Conservation (phyloP, 2,113 vertebrate species). For the Lethenteron camtschaticum region DNA sequence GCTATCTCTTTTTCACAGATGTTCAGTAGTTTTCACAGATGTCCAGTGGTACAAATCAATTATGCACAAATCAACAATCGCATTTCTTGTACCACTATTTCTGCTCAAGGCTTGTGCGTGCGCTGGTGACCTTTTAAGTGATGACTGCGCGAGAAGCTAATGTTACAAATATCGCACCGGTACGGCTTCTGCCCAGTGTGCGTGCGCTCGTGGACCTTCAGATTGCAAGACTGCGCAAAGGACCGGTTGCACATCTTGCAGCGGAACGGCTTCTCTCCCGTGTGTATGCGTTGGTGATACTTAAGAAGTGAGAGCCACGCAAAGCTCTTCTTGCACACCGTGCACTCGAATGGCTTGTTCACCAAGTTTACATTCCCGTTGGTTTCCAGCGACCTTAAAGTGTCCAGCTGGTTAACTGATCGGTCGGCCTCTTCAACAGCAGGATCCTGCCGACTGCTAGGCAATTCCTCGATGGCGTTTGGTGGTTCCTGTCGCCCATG, state of each 20-base stretch:
- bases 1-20: too few relatives aligned
- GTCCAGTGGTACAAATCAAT: too few relatives aligned
- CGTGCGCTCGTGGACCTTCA: background rate
- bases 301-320: slow-evolving; percentile 1
- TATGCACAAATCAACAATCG: too few relatives aligned
- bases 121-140: background rate
- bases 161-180: background rate
- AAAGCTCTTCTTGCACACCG: background rate
- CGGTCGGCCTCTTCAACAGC: too few relatives aligned
- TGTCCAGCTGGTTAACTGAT: too few relatives aligned
- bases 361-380: too few relatives aligned
- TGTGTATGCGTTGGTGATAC: background rate
- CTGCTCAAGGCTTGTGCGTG: background rate
- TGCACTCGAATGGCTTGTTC: background rate
- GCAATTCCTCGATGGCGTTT: too few relatives aligned
- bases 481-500: too few relatives aligned
- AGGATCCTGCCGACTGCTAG: too few relatives aligned
- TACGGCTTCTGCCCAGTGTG: slow-evolving; percentile 1
- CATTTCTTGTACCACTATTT: too few relatives aligned
- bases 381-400: too few relatives aligned
- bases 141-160: background rate
- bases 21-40: too few relatives aligned
- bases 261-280: background rate
- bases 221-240: slow-evolving; percentile 1
- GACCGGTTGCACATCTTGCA: slow-evolving; percentile 2